Conservation (phyloP, 2,888 invertebrate species). For the Heliconius sara region DNA sequence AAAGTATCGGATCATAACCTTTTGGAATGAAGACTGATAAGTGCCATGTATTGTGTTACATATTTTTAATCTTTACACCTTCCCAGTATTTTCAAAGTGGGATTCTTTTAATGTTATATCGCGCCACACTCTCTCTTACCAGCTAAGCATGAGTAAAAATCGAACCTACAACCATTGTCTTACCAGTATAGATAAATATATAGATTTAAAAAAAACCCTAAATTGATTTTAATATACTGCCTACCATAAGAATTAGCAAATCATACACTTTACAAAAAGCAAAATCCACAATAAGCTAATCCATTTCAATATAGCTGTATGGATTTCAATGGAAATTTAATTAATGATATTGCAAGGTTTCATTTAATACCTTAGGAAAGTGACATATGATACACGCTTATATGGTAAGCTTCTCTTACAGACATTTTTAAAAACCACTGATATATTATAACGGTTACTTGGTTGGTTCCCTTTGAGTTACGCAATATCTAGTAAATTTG, state of each 20-base stretch:
- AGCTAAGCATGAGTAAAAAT: not conserved
- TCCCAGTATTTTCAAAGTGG: not conserved
- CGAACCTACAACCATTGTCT: not conserved
- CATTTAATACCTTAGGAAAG: conserved; percentile 18
- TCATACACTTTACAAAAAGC: too few species aligned
- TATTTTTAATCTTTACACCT: not conserved
- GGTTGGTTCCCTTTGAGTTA: too few species aligned
- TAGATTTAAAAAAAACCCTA: too few species aligned
- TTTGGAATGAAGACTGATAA: not conserved
- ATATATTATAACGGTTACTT: not conserved
- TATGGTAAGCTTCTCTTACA: not conserved
- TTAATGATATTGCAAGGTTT: conserved; percentile 13
- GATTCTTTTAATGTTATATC: not conserved
- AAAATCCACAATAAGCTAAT: not conserved
- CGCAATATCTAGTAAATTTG: too few species aligned
- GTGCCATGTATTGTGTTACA: not conserved
- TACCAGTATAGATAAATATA: too few species aligned
- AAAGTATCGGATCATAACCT: not conserved
- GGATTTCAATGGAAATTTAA: conserved; percentile 2
- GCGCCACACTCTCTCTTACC: not conserved
- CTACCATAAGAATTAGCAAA: too few species aligned
- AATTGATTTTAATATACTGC: too few species aligned
- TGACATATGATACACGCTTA: conserved; percentile 13
- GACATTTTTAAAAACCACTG: not conserved
- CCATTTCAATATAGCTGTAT: not conserved